Percentiles rank a stretch among this genome's conserved stretches.
These are phyloP conservation scores for Shinisaurus crocodilurus DNA, from an alignment of 2,113 vertebrate genomes.

Conservation along the genomic window DNA sequence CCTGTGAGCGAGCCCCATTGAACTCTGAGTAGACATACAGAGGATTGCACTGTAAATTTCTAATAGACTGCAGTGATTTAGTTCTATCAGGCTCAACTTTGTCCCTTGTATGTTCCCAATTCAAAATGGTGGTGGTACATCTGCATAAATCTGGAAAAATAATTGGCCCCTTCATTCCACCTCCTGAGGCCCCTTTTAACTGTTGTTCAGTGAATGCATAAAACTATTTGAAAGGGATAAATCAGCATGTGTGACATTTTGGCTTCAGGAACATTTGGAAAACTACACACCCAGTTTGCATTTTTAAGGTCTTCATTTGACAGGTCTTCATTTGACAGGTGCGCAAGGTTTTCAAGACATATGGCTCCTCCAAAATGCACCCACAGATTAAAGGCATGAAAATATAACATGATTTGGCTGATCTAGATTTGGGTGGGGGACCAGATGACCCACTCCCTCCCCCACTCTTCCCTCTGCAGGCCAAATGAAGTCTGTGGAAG, in stretches of 20 bases:
- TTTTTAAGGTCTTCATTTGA: constrained; percentile 33
- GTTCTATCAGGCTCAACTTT: not conserved
- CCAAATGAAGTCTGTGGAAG: not conserved
- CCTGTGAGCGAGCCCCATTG: no score
- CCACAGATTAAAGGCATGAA: not conserved
- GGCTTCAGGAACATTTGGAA: not conserved
- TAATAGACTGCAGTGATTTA: not conserved
- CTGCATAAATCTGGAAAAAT: not conserved
- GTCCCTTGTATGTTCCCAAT: not conserved
- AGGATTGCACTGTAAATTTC: no score
- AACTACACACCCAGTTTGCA: not conserved
- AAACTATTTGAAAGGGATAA: no score
- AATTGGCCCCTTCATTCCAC: no score
- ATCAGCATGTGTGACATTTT: not conserved
- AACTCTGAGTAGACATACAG: no score
- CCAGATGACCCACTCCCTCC: no score
- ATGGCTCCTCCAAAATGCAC: not conserved
- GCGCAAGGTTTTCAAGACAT: not conserved
- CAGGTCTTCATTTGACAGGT: no score
- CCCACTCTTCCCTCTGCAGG: no score
- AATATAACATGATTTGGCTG: not conserved
- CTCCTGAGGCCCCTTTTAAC: no score
- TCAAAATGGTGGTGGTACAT: not conserved
- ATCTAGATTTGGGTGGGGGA: not conserved
- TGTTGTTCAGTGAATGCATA: not conserved